Evolutionary conservation across 1,140 invertebrate genomes (phyloP).

Genomic region (Leucophenga varia): DNA sequence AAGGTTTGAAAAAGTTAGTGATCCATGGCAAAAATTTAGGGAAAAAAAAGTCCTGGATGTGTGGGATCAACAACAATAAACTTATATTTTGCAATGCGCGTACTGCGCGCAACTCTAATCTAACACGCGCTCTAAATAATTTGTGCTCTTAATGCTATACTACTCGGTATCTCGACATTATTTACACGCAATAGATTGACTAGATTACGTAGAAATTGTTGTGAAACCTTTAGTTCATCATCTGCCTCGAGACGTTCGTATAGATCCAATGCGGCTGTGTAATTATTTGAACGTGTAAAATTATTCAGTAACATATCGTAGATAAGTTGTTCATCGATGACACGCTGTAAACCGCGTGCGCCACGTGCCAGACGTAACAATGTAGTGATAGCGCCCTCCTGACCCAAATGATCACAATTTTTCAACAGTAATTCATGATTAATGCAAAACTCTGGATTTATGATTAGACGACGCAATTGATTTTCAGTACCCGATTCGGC

Average conservation of each 20-base stretch:
- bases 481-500: constrained; percentile 56
- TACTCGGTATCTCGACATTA: constrained; percentile 44
- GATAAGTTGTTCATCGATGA: constrained; percentile 46
- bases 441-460: constrained; percentile 49
- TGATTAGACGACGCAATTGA: constrained; percentile 51
- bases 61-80: too few relatives aligned
- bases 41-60: too few relatives aligned
- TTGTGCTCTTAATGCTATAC: constrained; percentile 42
- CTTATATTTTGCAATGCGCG: too few relatives aligned
- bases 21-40: too few relatives aligned
- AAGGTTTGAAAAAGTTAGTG: too few relatives aligned
- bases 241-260: constrained; percentile 51
- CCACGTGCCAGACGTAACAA: constrained; percentile 48
- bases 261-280: constrained; percentile 46
- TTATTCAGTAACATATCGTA: constrained; percentile 55
- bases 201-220: constrained; percentile 44
- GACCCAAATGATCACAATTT: constrained; percentile 46
- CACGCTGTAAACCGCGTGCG: constrained; percentile 32
- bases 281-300: constrained; percentile 56
- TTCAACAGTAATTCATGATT: constrained; percentile 43
- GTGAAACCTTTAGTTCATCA: constrained; percentile 48
- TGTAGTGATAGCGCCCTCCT: constrained; percentile 44
- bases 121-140: constrained; percentile 39
- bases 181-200: constrained; percentile 44
- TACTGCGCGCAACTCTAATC: too few relatives aligned